Evolutionary conservation across 1,140 invertebrate species (phyloP).

Genomic region (Bombus sylvicola): DNA sequence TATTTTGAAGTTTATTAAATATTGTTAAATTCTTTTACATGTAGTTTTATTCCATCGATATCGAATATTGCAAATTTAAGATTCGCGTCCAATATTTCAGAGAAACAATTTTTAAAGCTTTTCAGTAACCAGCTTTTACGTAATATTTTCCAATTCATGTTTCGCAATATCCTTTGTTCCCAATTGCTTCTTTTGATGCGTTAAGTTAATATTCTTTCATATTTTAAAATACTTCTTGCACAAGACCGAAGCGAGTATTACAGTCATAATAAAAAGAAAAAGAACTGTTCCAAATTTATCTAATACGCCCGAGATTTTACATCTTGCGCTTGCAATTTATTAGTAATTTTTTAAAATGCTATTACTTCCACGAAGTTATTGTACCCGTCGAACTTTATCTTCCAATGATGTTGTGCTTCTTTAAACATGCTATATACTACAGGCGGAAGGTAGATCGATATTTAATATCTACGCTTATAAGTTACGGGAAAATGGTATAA

Average conservation of each 20-base stretch:
- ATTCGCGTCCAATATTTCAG: neutral
- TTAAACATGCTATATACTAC: neutral
- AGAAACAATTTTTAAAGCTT: neutral
- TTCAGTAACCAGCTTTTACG: neutral
- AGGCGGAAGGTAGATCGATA: constrained; percentile 23
- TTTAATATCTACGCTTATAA: constrained; percentile 41
- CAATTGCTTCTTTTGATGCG: neutral
- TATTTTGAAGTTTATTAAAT: neutral
- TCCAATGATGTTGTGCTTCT: neutral
- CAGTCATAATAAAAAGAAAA: neutral
- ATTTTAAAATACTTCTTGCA: neutral
- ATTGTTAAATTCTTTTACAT: neutral
- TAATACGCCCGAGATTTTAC: neutral
- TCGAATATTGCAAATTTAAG: neutral
- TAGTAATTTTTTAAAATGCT: neutral
- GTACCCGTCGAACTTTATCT: constrained; percentile 11
- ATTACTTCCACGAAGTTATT: neutral
- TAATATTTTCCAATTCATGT: neutral
- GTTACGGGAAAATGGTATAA: constrained; percentile 30
- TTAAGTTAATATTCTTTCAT: neutral
- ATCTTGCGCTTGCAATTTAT: neutral
- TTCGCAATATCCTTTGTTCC: neutral
- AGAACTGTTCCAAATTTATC: neutral
- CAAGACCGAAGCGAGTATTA: neutral
- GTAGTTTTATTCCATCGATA: neutral